phyloP scores from a whole-genome alignment of 2,113 vertebrate genomes.

The Antechinus stuartii region DNA sequence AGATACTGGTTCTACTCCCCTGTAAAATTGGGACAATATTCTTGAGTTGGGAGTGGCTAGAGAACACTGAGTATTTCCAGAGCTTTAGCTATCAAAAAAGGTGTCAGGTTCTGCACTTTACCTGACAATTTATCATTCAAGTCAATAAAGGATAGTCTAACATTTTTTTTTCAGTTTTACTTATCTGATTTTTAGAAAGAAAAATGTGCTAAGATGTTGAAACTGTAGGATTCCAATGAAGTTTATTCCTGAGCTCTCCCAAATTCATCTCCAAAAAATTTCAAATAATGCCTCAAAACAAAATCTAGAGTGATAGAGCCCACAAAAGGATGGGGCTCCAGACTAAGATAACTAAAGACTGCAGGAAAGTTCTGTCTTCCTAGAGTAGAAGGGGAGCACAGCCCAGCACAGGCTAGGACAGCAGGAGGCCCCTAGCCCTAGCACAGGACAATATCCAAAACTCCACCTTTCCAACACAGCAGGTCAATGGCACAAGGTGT shows the following conservation, averaged over 20 bases:
- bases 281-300: too few species aligned
- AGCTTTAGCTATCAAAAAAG: not conserved
- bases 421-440: too few species aligned
- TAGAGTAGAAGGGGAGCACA: too few species aligned
- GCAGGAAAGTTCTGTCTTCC: too few species aligned
- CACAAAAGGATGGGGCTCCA: too few species aligned
- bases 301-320: too few species aligned
- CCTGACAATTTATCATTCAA: not conserved
- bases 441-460: too few species aligned
- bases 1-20: not conserved
- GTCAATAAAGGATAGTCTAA: not conserved
- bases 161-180: not conserved
- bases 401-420: too few species aligned
- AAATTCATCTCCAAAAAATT: too few species aligned
- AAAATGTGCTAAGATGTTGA: not conserved
- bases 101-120: not conserved
- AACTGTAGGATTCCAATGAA: not conserved
- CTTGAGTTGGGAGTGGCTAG: accelerated
- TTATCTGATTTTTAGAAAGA: not conserved
- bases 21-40: not conserved
- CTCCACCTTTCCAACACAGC: too few species aligned
- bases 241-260: not conserved
- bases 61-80: not conserved
- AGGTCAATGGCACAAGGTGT: too few species aligned
- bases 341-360: too few species aligned